phyloP scores from a whole-genome alignment of 2,113 vertebrate species.

The Cyprinus carpio region DNA sequence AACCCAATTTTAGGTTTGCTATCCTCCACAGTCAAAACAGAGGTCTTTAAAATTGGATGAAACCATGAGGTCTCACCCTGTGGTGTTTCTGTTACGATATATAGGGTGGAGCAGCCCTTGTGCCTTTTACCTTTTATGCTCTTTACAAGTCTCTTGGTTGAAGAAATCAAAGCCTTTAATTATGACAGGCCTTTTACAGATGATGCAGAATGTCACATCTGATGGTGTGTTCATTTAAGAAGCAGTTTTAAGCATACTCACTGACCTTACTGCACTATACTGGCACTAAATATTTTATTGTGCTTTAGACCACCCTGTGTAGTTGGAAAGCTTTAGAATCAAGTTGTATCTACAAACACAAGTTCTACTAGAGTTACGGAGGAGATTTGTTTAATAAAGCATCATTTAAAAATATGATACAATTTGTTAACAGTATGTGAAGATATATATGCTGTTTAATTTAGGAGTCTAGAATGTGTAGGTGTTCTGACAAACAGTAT shows the following conservation, averaged over 20 bases:
- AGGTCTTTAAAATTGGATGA: conserved; percentile 47
- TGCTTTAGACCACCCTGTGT: conserved; percentile 5
- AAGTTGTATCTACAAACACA: background rate
- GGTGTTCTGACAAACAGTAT: background rate
- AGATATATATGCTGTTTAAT: background rate
- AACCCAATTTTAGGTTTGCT: conserved; percentile 44
- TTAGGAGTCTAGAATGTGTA: background rate
- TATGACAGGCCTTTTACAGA: background rate
- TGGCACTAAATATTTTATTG: conserved; percentile 18
- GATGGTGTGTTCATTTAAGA: background rate
- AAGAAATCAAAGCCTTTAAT: conserved; percentile 12
- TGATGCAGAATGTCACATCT: background rate
- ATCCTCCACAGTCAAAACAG: conserved; percentile 39
- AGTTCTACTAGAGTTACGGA: background rate
- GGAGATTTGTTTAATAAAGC: background rate
- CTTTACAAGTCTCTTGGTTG: conserved; percentile 12
- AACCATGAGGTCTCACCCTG: conserved; percentile 14
- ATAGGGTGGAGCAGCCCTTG: background rate
- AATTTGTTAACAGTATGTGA: background rate
- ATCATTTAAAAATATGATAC: background rate
- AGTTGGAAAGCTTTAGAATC: background rate
- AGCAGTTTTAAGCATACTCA: background rate
- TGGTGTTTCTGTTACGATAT: conserved; percentile 16
- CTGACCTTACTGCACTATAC: conserved; percentile 5
- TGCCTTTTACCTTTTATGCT: conserved; percentile 2